Conservation (phyloP, 2,888 invertebrate species). For the Coremacera marginata region DNA sequence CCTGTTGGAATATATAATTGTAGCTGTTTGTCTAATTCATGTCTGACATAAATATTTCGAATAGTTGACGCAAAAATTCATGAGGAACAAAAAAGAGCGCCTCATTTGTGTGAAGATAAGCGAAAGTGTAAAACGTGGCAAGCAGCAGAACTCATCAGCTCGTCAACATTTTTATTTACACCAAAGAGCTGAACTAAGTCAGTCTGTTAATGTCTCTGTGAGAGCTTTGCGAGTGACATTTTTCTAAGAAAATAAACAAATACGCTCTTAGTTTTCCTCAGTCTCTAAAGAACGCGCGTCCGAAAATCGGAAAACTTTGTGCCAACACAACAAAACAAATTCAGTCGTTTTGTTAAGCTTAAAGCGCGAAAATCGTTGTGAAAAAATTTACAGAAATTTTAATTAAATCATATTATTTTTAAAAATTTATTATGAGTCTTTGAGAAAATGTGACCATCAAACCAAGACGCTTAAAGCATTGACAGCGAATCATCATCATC, state of each 20-base stretch:
- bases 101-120: too few species aligned
- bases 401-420: background rate
- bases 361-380: slow-evolving; percentile 10
- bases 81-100: too few species aligned
- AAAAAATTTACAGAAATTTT: background rate
- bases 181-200: background rate
- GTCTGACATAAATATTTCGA: too few species aligned
- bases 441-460: slow-evolving; percentile 15
- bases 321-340: background rate
- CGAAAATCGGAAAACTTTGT: background rate
- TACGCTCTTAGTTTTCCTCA: background rate
- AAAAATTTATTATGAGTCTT: background rate
- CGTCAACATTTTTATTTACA: too few species aligned
- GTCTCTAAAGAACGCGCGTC: background rate
- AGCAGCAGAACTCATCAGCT: too few species aligned
- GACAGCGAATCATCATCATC: background rate
- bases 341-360: slow-evolving; percentile 18
- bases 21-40: too few species aligned
- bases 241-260: background rate
- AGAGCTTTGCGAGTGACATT: slow-evolving; percentile 8
- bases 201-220: background rate
- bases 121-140: too few species aligned
- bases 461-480: background rate
- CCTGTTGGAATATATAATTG: too few species aligned
- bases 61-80: too few species aligned